Percentiles rank a stretch among this genome's conserved stretches.
These are phyloP conservation scores for Cremastinae sp. DNA, from an alignment of 2,888 invertebrate species.

Conservation along the genomic window DNA sequence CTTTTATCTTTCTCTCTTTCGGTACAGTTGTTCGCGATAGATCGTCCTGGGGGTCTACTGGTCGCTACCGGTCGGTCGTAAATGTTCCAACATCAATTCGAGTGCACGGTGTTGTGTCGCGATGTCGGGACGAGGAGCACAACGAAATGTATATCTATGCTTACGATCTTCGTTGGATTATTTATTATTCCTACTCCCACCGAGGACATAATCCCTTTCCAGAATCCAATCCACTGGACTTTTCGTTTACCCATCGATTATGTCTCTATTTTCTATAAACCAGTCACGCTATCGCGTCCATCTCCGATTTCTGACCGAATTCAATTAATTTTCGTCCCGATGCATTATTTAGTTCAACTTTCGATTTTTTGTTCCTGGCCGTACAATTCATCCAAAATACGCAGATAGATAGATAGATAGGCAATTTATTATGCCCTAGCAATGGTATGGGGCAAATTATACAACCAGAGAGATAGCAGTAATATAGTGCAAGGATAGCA, in stretches of 20 bases:
- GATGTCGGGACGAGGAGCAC: slow-evolving; percentile 16
- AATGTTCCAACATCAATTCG: slow-evolving; percentile 46
- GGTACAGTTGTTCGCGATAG: slow-evolving; percentile 39
- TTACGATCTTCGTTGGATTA: slow-evolving; percentile 29
- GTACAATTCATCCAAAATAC: background rate
- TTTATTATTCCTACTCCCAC: slow-evolving; percentile 49
- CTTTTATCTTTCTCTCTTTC: slow-evolving; percentile 35
- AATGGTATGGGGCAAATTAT: no score
- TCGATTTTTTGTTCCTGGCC: background rate
- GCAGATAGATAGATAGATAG: no score
- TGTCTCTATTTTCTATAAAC: slow-evolving; percentile 42
- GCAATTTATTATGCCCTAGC: no score
- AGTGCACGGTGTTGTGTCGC: slow-evolving; percentile 29
- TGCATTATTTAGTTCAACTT: background rate
- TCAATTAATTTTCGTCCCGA: slow-evolving; percentile 55
- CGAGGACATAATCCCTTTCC: slow-evolving; percentile 3
- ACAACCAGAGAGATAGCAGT: no score
- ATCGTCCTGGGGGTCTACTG: slow-evolving; percentile 18
- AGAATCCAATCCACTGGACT: slow-evolving; percentile 18
- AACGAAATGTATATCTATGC: slow-evolving; percentile 9
- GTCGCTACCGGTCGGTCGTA: slow-evolving; percentile 49
- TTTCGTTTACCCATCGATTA: slow-evolving; percentile 52
- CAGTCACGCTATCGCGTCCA: slow-evolving; percentile 47
- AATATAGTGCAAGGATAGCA: no score
- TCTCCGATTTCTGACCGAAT: slow-evolving; percentile 53